Evolutionary conservation across 2,888 invertebrate genomes (phyloP).

Genomic region (Conops quadrifasciatus): DNA sequence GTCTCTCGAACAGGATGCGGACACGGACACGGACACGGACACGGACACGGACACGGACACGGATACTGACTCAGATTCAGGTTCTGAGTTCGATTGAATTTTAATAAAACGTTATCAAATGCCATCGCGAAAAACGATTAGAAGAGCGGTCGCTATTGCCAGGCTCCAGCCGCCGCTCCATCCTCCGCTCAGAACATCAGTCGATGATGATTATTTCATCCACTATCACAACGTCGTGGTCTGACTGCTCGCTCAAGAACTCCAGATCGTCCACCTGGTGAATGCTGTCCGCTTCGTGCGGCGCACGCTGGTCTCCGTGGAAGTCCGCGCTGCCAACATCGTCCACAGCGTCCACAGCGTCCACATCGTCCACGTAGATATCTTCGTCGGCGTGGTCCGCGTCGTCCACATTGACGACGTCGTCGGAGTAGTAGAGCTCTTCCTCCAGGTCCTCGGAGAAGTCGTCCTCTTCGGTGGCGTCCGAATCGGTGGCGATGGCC

Average conservation of each 20-base stretch:
- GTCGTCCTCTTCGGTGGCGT: constrained; percentile 27
- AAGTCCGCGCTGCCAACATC: neutral
- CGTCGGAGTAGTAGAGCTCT: neutral
- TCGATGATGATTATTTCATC: constrained; percentile 38
- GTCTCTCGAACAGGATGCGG: constrained; percentile 15
- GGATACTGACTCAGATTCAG: neutral
- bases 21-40: neutral
- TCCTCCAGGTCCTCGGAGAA: constrained; percentile 16
- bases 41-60: neutral
- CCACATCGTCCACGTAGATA: neutral
- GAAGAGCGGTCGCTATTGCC: neutral
- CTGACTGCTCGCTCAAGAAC: too few relatives aligned
- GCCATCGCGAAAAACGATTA: neutral
- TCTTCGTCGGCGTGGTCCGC: neutral
- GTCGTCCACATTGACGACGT: neutral
- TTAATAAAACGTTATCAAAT: neutral
- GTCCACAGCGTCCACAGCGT: constrained; percentile 6
- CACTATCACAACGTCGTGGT: constrained; percentile 24
- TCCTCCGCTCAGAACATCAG: constrained; percentile 7
- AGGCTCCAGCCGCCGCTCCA: neutral
- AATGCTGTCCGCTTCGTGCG: too few relatives aligned
- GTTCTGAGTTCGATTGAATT: neutral
- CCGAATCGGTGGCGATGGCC: constrained; percentile 18
- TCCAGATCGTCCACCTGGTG: too few relatives aligned
- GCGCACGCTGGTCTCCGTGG: too few relatives aligned